Conservation (phyloP, 2,888 invertebrate species). For the Andrena dorsata region DNA sequence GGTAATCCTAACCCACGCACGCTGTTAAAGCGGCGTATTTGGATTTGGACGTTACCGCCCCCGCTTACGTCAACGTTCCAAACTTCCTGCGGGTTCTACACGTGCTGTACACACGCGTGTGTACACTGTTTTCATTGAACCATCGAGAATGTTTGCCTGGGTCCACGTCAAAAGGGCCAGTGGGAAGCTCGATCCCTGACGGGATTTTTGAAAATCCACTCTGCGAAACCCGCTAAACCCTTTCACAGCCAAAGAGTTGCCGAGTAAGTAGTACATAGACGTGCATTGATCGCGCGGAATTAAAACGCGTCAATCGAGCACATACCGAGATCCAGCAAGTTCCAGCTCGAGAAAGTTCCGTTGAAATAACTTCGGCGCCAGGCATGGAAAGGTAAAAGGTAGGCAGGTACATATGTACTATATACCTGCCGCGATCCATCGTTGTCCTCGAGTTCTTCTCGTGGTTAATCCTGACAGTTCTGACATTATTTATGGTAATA, state of each 20-base stretch:
- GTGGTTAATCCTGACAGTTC: slow-evolving; percentile 20
- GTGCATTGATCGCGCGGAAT: not conserved
- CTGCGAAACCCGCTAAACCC: too few relatives aligned
- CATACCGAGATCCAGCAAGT: not conserved
- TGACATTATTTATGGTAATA: slow-evolving; percentile 54
- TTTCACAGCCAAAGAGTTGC: too few relatives aligned
- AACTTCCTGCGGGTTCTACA: slow-evolving; percentile 24
- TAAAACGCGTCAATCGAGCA: not conserved
- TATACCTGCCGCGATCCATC: not conserved
- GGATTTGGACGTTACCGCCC: not conserved
- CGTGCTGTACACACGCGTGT: slow-evolving; percentile 52
- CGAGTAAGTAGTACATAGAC: not conserved
- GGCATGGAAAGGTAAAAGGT: not conserved
- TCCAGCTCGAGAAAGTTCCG: not conserved
- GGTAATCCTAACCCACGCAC: not conserved
- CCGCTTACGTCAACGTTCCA: not conserved
- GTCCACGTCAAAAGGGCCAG: slow-evolving; percentile 59
- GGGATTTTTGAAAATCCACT: not conserved
- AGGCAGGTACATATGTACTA: not conserved
- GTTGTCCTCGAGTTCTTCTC: slow-evolving; percentile 5
- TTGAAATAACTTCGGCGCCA: not conserved
- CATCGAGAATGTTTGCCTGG: slow-evolving; percentile 66
- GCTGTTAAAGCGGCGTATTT: not conserved
- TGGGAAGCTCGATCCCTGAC: slow-evolving; percentile 27
- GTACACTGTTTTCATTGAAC: slow-evolving; percentile 71